These are phyloP conservation scores for Iphiclides podalirius DNA, from an alignment of 2,888 invertebrate genomes.

Conservation along the genomic window DNA sequence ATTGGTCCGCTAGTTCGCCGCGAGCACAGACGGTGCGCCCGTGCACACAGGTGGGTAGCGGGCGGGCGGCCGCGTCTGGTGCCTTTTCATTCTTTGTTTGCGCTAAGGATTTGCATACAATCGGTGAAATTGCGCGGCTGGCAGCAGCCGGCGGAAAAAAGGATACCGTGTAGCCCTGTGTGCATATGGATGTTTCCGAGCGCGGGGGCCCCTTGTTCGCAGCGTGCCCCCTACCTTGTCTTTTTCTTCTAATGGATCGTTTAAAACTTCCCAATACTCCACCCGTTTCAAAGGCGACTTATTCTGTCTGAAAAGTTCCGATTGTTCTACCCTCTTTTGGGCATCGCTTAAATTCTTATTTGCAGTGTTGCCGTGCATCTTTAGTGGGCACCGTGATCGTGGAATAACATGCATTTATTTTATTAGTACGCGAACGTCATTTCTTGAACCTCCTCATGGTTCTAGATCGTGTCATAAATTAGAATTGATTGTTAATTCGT, in stretches of 20 bases:
- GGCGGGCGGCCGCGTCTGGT: constrained; percentile 61
- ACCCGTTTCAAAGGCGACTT: constrained; percentile 17
- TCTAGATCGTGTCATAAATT: not conserved
- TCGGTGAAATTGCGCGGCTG: constrained; percentile 73
- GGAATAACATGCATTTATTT: too few relatives aligned
- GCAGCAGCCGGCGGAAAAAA: constrained; percentile 53
- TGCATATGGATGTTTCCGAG: constrained; percentile 51
- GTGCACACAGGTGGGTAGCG: constrained; percentile 39
- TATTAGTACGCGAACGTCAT: too few relatives aligned
- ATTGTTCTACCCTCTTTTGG: not conserved
- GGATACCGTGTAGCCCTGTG: constrained; percentile 57
- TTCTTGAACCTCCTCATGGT: too few relatives aligned
- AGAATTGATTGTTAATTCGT: not conserved
- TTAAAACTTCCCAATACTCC: constrained; percentile 24
- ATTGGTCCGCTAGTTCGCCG: constrained; percentile 47
- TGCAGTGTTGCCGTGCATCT: too few relatives aligned
- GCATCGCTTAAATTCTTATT: not conserved
- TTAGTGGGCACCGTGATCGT: too few relatives aligned
- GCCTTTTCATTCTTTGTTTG: constrained; percentile 76
- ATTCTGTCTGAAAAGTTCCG: constrained; percentile 26
- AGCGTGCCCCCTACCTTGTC: constrained; percentile 27
- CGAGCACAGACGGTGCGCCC: constrained; percentile 48
- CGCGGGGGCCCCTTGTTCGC: constrained; percentile 32
- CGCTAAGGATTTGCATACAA: constrained; percentile 74
- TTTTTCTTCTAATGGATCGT: constrained; percentile 36